phyloP scores from a whole-genome alignment of 30 jellyfish, hydroid and myxozoan genomes.

The Clytia hemisphaerica region DNA sequence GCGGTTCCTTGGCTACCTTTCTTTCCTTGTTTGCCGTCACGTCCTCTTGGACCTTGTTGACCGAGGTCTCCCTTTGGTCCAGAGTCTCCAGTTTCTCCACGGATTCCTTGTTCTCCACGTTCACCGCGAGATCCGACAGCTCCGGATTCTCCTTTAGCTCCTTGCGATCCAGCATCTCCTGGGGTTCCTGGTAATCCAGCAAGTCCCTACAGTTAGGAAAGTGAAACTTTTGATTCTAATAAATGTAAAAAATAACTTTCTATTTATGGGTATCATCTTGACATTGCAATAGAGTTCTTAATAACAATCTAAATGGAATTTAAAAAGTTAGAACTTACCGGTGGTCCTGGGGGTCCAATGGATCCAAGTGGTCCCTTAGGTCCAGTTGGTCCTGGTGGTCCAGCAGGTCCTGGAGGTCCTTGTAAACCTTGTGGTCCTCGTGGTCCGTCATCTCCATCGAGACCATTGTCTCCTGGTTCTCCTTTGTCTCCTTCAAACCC shows the following conservation, averaged over 20 bases:
- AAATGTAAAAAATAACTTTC: background rate
- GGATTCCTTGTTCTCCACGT: constrained; percentile 59
- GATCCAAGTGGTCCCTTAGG: constrained; percentile 48
- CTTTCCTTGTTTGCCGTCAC: constrained; percentile 41
- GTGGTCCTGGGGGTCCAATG: constrained; percentile 77
- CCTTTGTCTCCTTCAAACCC: constrained; percentile 54
- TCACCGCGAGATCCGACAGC: constrained; percentile 47
- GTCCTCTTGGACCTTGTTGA: constrained; percentile 46
- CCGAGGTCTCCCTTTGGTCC: constrained; percentile 62
- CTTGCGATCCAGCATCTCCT: constrained; percentile 48
- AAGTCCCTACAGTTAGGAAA: constrained; percentile 44
- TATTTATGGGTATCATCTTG: background rate
- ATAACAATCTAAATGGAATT: too few species aligned
- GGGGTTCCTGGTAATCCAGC: constrained; percentile 54
- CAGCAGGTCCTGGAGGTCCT: constrained; percentile 47
- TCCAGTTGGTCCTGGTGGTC: constrained; percentile 36
- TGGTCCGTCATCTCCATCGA: constrained; percentile 44
- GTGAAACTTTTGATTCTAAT: background rate
- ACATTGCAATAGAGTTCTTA: background rate
- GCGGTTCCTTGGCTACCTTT: constrained; percentile 52
- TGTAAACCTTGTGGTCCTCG: constrained; percentile 38
- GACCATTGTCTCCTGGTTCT: constrained; percentile 33
- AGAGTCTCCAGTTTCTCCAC: constrained; percentile 28
- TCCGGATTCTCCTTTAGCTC: constrained; percentile 50
- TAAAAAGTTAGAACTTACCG: too few species aligned